A percentile compares a stretch with the other conserved stretches of the same genome.
Evolutionary conservation across 64 coral and sea anemone genomes (phyloP).

Genomic region (Pocillopora verrucosa): DNA sequence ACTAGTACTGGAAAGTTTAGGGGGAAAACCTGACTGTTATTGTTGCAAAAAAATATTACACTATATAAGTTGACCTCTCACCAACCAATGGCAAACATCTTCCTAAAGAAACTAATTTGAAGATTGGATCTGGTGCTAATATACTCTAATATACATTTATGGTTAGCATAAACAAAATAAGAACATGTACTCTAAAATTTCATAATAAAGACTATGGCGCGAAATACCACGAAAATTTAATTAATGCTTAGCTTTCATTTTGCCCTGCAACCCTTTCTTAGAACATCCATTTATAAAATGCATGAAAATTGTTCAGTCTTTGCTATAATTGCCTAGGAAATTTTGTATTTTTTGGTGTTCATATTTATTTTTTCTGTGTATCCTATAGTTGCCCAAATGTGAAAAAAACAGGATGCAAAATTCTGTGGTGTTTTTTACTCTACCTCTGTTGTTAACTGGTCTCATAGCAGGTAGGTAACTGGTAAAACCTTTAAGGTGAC

Average conservation of each 20-base stretch:
- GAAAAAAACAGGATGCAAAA: conserved; percentile 35
- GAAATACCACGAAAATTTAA: neutral
- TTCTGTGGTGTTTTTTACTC: conserved; percentile 7
- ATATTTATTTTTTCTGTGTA: neutral
- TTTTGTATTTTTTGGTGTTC: neutral
- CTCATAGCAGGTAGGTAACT: conserved; percentile 15
- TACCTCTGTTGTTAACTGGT: conserved; percentile 25
- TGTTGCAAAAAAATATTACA: neutral
- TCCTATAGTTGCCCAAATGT: conserved; percentile 32
- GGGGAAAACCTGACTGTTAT: neutral
- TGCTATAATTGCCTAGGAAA: neutral
- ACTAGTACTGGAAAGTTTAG: neutral
- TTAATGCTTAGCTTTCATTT: neutral
- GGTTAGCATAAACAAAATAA: neutral
- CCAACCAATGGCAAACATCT: neutral
- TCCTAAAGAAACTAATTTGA: neutral
- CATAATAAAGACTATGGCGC: neutral
- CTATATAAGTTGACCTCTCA: conserved; percentile 5
- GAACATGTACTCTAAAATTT: neutral
- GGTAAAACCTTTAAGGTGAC: conserved; percentile 1
- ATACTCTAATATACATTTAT: neutral
- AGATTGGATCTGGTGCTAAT: neutral
- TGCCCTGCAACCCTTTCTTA: neutral
- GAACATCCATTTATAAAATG: neutral
- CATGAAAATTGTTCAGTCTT: neutral